phyloP scores from a whole-genome alignment of 2,113 vertebrate genomes.

The Cochlearius cochlearius region DNA sequence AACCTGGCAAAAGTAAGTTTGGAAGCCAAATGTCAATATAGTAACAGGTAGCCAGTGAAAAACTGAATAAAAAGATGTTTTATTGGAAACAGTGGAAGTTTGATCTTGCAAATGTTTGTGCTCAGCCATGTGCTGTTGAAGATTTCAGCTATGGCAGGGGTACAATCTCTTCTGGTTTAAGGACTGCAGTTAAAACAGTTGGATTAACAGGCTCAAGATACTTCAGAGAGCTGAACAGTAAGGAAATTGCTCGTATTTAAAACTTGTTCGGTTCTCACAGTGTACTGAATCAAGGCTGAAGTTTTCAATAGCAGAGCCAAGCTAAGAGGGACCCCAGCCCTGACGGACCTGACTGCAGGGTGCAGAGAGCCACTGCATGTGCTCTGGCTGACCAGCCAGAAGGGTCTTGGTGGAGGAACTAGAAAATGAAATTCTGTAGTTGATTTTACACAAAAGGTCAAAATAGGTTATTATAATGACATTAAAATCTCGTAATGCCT shows the following conservation, averaged over 20 bases:
- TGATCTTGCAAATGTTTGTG: neutral
- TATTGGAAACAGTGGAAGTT: neutral
- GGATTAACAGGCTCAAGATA: neutral
- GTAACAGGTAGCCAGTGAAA: neutral
- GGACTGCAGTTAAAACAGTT: neutral
- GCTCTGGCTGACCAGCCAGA: neutral
- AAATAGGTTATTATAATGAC: neutral
- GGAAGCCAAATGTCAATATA: neutral
- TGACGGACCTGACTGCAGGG: neutral
- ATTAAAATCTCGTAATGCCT: neutral
- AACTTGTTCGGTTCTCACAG: neutral
- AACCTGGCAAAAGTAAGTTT: neutral
- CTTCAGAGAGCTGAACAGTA: neutral
- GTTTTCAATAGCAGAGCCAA: neutral
- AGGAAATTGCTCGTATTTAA: neutral
- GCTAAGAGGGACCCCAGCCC: neutral
- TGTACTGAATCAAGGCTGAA: neutral
- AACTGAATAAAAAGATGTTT: neutral
- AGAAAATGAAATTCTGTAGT: neutral
- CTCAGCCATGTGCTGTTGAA: neutral
- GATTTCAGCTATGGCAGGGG: neutral
- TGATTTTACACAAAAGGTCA: neutral
- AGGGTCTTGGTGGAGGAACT: neutral
- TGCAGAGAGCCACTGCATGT: neutral
- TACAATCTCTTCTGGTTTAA: neutral